These are phyloP conservation scores for Propsilocerus akamusi DNA, from an alignment of 1,140 invertebrate genomes.

Conservation along the genomic window DNA sequence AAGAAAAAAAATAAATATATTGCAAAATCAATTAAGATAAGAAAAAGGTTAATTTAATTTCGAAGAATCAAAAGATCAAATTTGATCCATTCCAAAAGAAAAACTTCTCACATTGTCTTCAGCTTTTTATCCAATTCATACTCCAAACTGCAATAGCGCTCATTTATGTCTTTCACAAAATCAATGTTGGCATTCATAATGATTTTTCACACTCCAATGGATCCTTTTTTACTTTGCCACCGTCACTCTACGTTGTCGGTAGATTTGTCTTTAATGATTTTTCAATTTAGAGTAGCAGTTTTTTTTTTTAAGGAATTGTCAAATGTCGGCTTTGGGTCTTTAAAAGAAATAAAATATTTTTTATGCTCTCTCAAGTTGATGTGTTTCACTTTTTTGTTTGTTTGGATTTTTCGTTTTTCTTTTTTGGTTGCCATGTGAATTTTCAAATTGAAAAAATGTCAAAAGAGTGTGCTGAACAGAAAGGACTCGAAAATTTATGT, in stretches of 20 bases:
- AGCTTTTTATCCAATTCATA: background rate
- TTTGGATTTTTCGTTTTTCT: too few species aligned
- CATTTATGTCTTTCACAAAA: background rate
- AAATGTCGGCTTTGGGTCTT: background rate
- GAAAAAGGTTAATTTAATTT: background rate
- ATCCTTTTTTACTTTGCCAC: background rate
- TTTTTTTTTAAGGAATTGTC: background rate
- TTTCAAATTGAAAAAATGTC: background rate
- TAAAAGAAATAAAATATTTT: background rate
- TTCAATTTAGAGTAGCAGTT: background rate
- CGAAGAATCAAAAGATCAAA: too few species aligned
- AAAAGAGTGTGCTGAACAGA: background rate
- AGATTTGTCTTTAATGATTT: background rate
- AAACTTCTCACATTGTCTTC: background rate
- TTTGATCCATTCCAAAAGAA: too few species aligned
- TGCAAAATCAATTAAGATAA: background rate
- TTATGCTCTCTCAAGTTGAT: background rate
- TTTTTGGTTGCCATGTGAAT: constrained; percentile 1
- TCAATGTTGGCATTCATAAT: background rate
- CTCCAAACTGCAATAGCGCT: background rate
- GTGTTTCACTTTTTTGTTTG: background rate
- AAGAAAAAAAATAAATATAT: background rate
- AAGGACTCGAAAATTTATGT: background rate
- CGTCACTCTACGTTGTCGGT: too few species aligned
- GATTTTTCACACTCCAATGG: background rate